These are phyloP conservation scores for Exephanes ischioxanthus DNA, from an alignment of 2,888 invertebrate genomes.

Conservation along the genomic window DNA sequence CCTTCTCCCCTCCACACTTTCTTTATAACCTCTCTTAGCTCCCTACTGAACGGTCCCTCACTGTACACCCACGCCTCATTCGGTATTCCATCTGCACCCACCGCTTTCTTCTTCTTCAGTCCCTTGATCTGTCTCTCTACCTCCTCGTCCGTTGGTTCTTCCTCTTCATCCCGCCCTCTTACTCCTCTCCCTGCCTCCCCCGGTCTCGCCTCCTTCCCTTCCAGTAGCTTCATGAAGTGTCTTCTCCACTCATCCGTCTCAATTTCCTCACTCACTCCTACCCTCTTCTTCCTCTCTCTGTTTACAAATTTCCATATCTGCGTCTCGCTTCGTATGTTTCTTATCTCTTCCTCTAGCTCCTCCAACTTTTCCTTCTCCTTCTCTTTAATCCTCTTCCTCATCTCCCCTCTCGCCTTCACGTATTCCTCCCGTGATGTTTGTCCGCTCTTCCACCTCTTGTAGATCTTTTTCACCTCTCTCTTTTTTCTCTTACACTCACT, in stretches of 20 bases:
- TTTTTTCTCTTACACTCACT: constrained; percentile 24
- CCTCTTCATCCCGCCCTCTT: constrained; percentile 26
- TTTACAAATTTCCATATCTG: constrained; percentile 42
- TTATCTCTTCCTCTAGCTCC: constrained; percentile 23
- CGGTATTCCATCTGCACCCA: constrained; percentile 33
- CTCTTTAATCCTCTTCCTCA: constrained; percentile 17
- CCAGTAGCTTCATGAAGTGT: constrained; percentile 17
- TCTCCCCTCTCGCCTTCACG: constrained; percentile 20
- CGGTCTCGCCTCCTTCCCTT: neutral
- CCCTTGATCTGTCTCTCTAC: constrained; percentile 27
- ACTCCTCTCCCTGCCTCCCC: neutral
- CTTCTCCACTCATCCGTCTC: constrained; percentile 16
- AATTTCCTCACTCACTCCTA: constrained; percentile 2
- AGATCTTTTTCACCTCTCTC: constrained; percentile 14
- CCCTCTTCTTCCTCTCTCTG: constrained; percentile 28
- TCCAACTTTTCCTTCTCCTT: constrained; percentile 31
- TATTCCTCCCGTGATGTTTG: constrained; percentile 24
- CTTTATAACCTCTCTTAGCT: neutral
- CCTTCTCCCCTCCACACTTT: constrained; percentile 43
- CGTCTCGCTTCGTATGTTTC: constrained; percentile 31
- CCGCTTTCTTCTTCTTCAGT: constrained; percentile 34
- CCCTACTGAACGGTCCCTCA: neutral
- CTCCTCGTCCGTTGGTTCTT: constrained; percentile 22
- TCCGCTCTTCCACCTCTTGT: constrained; percentile 12
- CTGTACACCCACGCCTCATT: constrained; percentile 31